Base-by-base conservation (phyloP, 1,140 invertebrate species). In the Bombyx mandarina region DNA sequence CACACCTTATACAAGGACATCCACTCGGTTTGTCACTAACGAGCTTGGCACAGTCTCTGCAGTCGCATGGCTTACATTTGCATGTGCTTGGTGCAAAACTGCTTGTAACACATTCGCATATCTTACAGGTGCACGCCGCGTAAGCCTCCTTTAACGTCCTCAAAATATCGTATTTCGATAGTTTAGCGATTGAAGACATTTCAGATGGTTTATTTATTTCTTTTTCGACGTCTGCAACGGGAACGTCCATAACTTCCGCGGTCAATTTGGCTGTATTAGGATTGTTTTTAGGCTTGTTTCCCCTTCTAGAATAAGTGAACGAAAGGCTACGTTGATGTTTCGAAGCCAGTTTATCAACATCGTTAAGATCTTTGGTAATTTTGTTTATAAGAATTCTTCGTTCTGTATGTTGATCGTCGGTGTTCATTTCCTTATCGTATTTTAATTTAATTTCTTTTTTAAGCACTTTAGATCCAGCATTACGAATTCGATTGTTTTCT, bases 61-160 rank as follows among this genome's bases (percentile, higher is more conserved):
- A 79, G 44, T 75, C 65, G 58, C 78, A 79, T 50, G 74, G 71
- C 55, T 73, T 63, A 62, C 75, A 77, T 10, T 72, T 63, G 43
- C 73, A 78, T 8, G 46, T 70, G 45, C 42, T 45, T 12, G 10
- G 6, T 18, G 8, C 9, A 9, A 63, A 55, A 49, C 59, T 74
- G 1, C 63, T 62, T n/a, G 60, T 52, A 48, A 82, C 64, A 54
- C 82, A 86, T 57, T 82, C 75, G 47, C 82, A 83, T 10, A 81
- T 69, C 67, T 78, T 82, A 49, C 80, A 86, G 52, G 71, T 81
- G 46, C 82, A 86, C 2, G 77, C 77, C 35, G 75, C 70, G 43
- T 78, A 86, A 48, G 69, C 67, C 60, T 80, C 78, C 59, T 77
- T 73, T 50, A 83, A 62, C 62, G 58, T 69, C 48, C 66, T 69